Conservation (phyloP, 2,797 vertebrate genomes). For the Aythya fuligula region DNA sequence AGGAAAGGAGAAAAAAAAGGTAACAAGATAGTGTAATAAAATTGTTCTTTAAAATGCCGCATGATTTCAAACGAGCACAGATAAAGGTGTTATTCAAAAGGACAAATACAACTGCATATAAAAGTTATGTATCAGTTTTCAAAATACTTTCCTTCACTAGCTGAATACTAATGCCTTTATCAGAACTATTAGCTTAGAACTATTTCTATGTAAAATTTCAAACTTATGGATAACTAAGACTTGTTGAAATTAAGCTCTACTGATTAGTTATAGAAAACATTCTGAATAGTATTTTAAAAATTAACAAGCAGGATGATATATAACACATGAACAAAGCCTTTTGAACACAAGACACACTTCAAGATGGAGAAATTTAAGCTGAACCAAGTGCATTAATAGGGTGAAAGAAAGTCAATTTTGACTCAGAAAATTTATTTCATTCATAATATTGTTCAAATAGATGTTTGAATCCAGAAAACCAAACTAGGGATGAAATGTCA, state of each 20-base stretch:
- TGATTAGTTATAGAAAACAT: not conserved
- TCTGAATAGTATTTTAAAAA: not conserved
- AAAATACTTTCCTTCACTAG: not conserved
- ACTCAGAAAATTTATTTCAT: not conserved
- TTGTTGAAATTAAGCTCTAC: not conserved
- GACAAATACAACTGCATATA: not conserved
- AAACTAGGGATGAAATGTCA: not conserved
- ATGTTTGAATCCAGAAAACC: not conserved
- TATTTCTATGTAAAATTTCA: not conserved
- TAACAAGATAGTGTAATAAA: not conserved
- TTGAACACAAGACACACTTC: not conserved
- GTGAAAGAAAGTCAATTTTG: not conserved
- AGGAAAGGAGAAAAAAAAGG: not conserved
- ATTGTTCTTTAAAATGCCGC: not conserved
- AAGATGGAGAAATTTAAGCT: not conserved
- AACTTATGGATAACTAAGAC: not conserved
- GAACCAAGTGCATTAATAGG: not conserved
- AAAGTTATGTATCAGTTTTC: not conserved
- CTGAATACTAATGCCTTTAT: not conserved
- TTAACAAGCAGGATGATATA: not conserved
- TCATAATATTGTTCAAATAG: not conserved
- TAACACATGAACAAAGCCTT: not conserved
- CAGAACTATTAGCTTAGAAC: not conserved
- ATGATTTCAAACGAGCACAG: not conserved
- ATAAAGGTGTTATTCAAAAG: not conserved